Conservation (phyloP, 1,140 invertebrate species). For the Oncopeltus fasciatus region DNA sequence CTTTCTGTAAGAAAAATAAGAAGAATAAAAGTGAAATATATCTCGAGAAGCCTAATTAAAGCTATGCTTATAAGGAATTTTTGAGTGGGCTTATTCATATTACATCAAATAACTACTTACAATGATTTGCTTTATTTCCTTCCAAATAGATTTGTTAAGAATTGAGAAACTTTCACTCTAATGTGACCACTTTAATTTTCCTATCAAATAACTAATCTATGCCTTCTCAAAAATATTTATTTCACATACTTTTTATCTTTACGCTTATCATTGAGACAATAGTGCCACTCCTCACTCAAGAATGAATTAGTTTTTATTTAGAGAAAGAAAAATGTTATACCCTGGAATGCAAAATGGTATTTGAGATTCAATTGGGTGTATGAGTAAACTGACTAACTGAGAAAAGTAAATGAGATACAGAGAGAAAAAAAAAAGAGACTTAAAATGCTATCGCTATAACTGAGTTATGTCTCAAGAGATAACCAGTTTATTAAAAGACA, state of each 20-base stretch:
- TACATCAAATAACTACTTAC: not conserved
- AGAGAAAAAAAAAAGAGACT: no score
- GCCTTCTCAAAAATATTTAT: not conserved
- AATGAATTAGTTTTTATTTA: not conserved
- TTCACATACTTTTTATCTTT: not conserved
- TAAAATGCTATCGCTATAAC: no score
- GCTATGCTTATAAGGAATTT: not conserved
- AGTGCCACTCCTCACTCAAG: not conserved
- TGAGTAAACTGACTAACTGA: no score
- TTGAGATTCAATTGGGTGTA: no score
- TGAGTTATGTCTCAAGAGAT: no score
- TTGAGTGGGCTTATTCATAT: not conserved
- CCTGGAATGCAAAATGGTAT: not conserved
- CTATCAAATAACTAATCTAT: not conserved
- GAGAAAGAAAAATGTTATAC: not conserved
- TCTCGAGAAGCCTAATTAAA: not conserved
- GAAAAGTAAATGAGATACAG: no score
- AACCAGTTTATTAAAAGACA: no score
- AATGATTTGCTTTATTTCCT: not conserved
- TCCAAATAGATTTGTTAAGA: not conserved
- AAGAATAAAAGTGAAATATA: not conserved
- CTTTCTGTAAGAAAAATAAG: slow-evolving; percentile 27
- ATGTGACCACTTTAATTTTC: not conserved
- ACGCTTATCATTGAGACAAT: not conserved
- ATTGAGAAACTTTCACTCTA: not conserved